Evolutionary conservation across 2,888 invertebrate species (phyloP).

Genomic region (Melinaea menophilus): DNA sequence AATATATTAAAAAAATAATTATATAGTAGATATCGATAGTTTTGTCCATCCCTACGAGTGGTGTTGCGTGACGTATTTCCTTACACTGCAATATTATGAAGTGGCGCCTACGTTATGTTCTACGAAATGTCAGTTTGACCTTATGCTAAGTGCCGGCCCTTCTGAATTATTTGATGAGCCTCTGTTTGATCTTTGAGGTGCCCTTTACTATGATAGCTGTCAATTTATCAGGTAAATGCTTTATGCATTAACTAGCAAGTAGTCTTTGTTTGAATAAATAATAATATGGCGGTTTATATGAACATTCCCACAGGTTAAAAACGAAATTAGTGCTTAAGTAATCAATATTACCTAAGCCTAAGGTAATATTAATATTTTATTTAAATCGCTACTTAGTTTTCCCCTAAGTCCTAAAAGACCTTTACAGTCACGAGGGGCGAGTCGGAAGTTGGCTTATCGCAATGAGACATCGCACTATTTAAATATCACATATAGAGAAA

Average conservation of each 20-base stretch:
- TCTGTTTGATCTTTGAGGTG: constrained; percentile 66
- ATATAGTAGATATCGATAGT: constrained; percentile 24
- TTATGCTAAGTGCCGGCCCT: constrained; percentile 66
- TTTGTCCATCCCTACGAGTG: constrained; percentile 38
- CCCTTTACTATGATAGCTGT: constrained; percentile 66
- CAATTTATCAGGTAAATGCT: constrained; percentile 50
- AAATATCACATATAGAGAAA: constrained; percentile 15
- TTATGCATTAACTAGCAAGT: constrained; percentile 21
- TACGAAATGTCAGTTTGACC: constrained; percentile 76
- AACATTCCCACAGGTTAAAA: no score
- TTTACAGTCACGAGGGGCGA: constrained; percentile 15
- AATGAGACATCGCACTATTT: constrained; percentile 22
- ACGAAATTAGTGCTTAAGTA: no score
- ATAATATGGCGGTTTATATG: background rate
- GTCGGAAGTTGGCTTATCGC: constrained; percentile 26
- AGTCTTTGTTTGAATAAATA: constrained; percentile 6
- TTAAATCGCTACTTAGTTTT: background rate
- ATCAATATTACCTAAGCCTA: no score
- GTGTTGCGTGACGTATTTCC: constrained; percentile 57
- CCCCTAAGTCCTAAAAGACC: constrained; percentile 4
- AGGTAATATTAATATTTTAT: background rate
- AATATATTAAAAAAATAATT: background rate
- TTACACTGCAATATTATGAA: constrained; percentile 48
- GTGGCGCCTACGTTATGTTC: constrained; percentile 55
- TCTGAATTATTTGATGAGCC: constrained; percentile 59